Conservation (phyloP, 2,888 invertebrate species). For the Listrodromus nycthemerus region DNA sequence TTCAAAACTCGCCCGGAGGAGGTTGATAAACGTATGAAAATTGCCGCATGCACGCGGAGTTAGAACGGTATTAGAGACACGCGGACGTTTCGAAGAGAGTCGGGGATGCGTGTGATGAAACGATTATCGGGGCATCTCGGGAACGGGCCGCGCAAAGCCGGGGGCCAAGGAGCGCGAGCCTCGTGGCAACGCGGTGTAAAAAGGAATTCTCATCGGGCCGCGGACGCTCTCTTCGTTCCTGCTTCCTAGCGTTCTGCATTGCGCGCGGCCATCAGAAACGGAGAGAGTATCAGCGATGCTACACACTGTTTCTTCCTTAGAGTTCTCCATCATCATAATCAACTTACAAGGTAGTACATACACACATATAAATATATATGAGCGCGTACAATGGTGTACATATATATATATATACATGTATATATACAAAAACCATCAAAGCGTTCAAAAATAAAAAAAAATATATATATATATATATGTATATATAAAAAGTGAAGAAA, state of each 20-base stretch:
- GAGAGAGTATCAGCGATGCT: conserved; percentile 47
- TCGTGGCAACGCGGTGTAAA: conserved; percentile 50
- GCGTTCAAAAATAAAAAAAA: neutral
- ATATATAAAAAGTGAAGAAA: conserved; percentile 40
- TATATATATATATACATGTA: too few species aligned
- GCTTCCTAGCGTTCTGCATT: neutral
- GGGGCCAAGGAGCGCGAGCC: conserved; percentile 36
- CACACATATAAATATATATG: neutral
- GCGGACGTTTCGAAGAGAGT: conserved; percentile 36
- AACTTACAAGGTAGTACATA: conserved; percentile 57
- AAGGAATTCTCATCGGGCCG: conserved; percentile 30
- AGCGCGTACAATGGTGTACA: too few species aligned
- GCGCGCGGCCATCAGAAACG: conserved; percentile 28
- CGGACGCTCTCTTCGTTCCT: conserved; percentile 42
- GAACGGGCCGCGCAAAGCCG: conserved; percentile 42
- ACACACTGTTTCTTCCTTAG: conserved; percentile 60
- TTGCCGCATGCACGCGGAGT: conserved; percentile 8
- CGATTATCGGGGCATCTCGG: conserved; percentile 55
- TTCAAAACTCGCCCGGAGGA: neutral
- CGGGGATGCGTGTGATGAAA: conserved; percentile 61
- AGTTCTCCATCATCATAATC: conserved; percentile 71
- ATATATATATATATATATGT: too few species aligned
- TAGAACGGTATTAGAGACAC: conserved; percentile 43
- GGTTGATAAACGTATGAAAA: conserved; percentile 10
- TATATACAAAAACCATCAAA: neutral